Base-by-base conservation (phyloP, 2,797 vertebrate species). In the Austrolebias charrua region DNA sequence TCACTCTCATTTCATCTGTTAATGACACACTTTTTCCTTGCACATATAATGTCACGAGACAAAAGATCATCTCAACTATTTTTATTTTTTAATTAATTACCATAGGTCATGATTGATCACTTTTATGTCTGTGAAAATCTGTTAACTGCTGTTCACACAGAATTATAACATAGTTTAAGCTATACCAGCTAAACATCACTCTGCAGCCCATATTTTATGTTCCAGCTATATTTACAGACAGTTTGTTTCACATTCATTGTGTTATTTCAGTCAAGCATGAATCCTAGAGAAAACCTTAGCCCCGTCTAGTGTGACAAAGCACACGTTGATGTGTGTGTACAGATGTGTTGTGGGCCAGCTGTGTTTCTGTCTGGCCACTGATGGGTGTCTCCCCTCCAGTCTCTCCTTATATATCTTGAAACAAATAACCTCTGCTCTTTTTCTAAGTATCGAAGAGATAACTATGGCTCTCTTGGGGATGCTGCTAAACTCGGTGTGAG, bases 401-500 rank as follows among this genome's bases (percentile, higher is more conserved):
- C 3, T 1, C 55, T 76, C 63, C 9, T 28, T 20, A 79, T 75
- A 79, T 72, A 79, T 75, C 48, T 69, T 16, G 33, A 24, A 60
- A 69, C 62, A 48, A 75, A 65, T 16, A 6, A 53, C 53, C 62
- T 73, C 29, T 0, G 15, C 49, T 73, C 8, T 15, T 60, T 53
- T 44, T 64, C 50, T 3, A 18, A 55, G 15, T 28, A 63, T 75
- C 42, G 18, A 50, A 20, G 20, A 38, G 51, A 56, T 47, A 38
- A 38, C 35, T 38, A 48, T 0, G 13, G 61, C 45, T 82, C 84
- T 85, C 87, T 53, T 49, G 87, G 87, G 81, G 72, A 66, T 57
- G 68, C 56, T 53, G 81, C 87, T 92, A 92, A 91, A 91, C 89
- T 71, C 85, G 86, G 86, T 84, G 76, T 90, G 91, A 91, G 92